Conservation (phyloP, 2,113 vertebrate species). For the Notarius quadriscutis region DNA sequence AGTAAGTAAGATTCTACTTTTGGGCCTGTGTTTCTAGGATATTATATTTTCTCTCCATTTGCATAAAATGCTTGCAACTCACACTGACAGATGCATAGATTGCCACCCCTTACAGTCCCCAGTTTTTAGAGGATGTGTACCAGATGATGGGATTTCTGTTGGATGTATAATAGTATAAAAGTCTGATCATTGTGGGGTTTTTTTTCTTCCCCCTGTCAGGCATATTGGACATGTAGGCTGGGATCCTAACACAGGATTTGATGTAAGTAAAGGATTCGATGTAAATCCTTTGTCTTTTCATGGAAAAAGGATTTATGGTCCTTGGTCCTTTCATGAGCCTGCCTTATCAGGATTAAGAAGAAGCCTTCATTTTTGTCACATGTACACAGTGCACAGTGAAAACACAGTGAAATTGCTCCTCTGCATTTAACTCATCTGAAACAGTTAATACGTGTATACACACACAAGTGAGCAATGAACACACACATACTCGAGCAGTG, state of each 20-base stretch:
- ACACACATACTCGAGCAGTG: too few species aligned
- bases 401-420: too few species aligned
- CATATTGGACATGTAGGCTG: conserved; percentile 97
- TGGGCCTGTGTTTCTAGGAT: neutral
- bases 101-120: too few species aligned
- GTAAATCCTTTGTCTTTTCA: conserved; percentile 63
- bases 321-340: neutral
- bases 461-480: too few species aligned
- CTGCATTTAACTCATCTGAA: too few species aligned
- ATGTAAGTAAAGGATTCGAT: conserved; percentile 94
- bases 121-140: neutral
- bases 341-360: neutral
- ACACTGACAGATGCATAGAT: neutral
- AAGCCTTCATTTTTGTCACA: too few species aligned
- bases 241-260: conserved; percentile 99
- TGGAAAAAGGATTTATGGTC: too few species aligned
- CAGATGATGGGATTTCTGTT: neutral
- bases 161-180: neutral
- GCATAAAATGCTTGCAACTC: neutral
- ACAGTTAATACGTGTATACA: too few species aligned
- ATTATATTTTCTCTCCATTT: neutral
- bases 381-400: too few species aligned
- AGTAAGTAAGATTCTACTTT: neutral
- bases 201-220: conserved; percentile 65
- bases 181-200: neutral